A percentile compares a stretch with the other conserved stretches of the same genome.
These are phyloP conservation scores for Euproctis similis DNA, from an alignment of 2,888 invertebrate genomes.

Conservation along the genomic window DNA sequence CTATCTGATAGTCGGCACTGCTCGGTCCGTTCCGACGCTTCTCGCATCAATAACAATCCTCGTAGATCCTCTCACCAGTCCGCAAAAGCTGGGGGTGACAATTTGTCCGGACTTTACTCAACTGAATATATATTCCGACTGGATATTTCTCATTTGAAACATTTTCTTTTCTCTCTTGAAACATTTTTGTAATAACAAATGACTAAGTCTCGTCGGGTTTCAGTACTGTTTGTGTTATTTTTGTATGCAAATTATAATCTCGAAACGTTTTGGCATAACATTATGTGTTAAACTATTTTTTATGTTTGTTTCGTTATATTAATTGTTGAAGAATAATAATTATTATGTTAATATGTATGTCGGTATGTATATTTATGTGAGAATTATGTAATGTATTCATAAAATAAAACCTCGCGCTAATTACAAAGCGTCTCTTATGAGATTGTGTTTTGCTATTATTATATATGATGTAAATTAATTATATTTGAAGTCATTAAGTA, in stretches of 20 bases:
- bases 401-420: too few species aligned
- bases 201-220: slow-evolving; percentile 24
- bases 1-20: slow-evolving; percentile 42
- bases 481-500: too few species aligned
- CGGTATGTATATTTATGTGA: too few species aligned
- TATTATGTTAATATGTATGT: slow-evolving; percentile 16
- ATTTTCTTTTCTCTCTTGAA: too few species aligned
- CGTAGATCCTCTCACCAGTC: slow-evolving; percentile 46
- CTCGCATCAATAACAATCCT: slow-evolving; percentile 63
- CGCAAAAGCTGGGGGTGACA: slow-evolving; percentile 50
- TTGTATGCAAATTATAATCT: slow-evolving; percentile 27
- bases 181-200: slow-evolving; percentile 33
- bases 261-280: slow-evolving; percentile 16
- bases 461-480: too few species aligned
- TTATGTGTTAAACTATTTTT: too few species aligned
- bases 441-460: too few species aligned
- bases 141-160: slow-evolving; percentile 27
- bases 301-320: too few species aligned
- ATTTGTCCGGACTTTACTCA: slow-evolving; percentile 54
- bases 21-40: slow-evolving; percentile 14
- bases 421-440: too few species aligned
- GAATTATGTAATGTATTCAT: too few species aligned
- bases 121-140: slow-evolving; percentile 37
- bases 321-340: slow-evolving; percentile 28
- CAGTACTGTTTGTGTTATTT: slow-evolving; percentile 26